phyloP scores from a whole-genome alignment of 2,113 vertebrate species.

The Himantopus leucocephalus region DNA sequence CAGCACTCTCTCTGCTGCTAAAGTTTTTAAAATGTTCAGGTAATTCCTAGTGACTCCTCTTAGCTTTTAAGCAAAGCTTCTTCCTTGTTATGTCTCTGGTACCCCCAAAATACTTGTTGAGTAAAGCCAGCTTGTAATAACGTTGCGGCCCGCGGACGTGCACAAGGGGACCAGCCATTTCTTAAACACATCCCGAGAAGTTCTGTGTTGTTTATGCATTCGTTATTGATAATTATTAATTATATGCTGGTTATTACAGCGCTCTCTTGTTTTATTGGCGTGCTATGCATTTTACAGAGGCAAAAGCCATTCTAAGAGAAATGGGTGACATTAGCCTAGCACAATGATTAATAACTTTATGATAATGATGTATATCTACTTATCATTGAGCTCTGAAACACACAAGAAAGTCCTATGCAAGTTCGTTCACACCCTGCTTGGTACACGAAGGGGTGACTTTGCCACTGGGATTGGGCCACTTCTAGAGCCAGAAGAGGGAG shows the following conservation, averaged over 20 bases:
- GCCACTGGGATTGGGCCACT: not conserved
- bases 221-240: constrained; percentile 49
- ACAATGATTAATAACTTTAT: constrained; percentile 15
- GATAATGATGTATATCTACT: not conserved
- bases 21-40: not conserved
- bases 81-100: not conserved
- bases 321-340: not conserved
- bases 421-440: not conserved
- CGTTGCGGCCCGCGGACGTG: not conserved
- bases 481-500: not conserved
- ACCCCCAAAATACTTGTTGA: not conserved
- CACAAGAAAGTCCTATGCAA: not conserved
- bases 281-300: not conserved
- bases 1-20: not conserved
- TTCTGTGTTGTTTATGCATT: constrained; percentile 20
- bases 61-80: not conserved
- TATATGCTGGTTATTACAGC: not conserved
- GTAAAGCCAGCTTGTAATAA: not conserved
- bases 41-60: not conserved
- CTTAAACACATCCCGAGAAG: not conserved
- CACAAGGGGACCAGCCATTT: not conserved
- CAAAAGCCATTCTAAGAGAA: constrained; percentile 1
- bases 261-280: not conserved
- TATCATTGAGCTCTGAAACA: not conserved
- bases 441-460: not conserved